phyloP scores from a whole-genome alignment of 1,140 invertebrate species.

The Frieseomelitta varia region DNA sequence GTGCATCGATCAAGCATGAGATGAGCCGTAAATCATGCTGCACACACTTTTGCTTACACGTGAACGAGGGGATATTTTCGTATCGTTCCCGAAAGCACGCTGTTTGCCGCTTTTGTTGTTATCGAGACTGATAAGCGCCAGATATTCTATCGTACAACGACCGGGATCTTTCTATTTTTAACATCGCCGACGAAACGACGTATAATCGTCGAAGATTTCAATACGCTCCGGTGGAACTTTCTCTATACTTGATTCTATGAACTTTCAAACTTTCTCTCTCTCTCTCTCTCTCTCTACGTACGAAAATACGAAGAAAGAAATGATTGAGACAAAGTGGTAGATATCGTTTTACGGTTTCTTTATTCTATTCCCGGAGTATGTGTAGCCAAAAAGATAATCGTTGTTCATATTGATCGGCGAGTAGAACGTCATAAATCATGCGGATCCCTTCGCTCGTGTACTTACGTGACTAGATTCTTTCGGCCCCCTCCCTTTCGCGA shows the following conservation, averaged over 20 bases:
- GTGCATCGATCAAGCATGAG: constrained; percentile 74
- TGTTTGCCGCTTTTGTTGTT: constrained; percentile 16
- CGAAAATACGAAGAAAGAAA: neutral
- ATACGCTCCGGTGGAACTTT: no score
- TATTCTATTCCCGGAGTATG: neutral
- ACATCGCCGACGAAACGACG: neutral
- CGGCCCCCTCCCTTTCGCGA: neutral
- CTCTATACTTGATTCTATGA: no score
- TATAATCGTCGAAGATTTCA: no score
- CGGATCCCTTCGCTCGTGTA: neutral
- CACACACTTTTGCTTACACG: constrained; percentile 50
- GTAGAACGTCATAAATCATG: constrained; percentile 33
- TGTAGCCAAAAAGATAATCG: neutral
- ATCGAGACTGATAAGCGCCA: constrained; percentile 7
- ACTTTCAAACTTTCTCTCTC: no score
- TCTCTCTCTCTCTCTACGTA: no score
- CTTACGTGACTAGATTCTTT: constrained; percentile 25
- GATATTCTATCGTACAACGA: neutral
- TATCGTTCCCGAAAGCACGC: neutral
- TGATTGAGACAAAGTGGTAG: neutral
- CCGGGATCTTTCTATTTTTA: neutral
- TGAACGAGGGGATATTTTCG: constrained; percentile 53
- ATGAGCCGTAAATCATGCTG: constrained; percentile 73
- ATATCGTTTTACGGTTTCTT: constrained; percentile 5
- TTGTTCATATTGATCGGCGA: neutral